These are phyloP conservation scores for Phaethon lepturus DNA, from an alignment of 2,113 vertebrate species.

Conservation along the genomic window DNA sequence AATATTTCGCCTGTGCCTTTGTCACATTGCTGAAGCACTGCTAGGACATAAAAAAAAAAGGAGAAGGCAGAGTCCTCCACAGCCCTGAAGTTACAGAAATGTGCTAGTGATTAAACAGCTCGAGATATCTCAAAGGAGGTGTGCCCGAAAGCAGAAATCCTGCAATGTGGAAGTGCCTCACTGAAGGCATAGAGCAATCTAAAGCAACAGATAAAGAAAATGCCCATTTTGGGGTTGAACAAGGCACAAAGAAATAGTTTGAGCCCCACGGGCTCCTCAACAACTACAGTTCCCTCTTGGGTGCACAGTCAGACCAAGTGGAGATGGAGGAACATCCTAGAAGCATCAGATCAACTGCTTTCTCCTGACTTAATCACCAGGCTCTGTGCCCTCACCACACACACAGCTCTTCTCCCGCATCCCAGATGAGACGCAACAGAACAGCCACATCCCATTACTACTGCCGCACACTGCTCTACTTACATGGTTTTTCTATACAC, in stretches of 20 bases:
- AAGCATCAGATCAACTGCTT: neutral
- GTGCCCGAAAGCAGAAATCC: neutral
- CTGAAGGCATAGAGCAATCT: neutral
- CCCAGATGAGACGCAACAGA: neutral
- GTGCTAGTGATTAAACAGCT: neutral
- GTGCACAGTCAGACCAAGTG: neutral
- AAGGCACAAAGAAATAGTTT: neutral
- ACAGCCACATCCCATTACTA: neutral
- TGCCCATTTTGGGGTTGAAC: neutral
- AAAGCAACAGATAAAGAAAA: neutral
- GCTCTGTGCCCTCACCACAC: neutral
- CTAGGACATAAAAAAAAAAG: neutral
- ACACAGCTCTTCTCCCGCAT: neutral
- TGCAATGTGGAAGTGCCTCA: neutral
- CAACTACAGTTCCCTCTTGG: neutral
- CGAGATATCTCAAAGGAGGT: neutral
- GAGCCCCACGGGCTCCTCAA: neutral
- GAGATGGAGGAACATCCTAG: neutral
- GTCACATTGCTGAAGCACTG: neutral
- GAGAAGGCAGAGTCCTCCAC: neutral
- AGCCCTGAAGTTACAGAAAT: neutral
- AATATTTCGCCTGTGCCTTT: neutral
- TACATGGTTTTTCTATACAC: fast-evolving
- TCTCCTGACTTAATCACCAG: neutral
- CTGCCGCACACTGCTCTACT: neutral